These are phyloP conservation scores for Oligia latruncula DNA, from an alignment of 2,888 invertebrate genomes.

Conservation along the genomic window DNA sequence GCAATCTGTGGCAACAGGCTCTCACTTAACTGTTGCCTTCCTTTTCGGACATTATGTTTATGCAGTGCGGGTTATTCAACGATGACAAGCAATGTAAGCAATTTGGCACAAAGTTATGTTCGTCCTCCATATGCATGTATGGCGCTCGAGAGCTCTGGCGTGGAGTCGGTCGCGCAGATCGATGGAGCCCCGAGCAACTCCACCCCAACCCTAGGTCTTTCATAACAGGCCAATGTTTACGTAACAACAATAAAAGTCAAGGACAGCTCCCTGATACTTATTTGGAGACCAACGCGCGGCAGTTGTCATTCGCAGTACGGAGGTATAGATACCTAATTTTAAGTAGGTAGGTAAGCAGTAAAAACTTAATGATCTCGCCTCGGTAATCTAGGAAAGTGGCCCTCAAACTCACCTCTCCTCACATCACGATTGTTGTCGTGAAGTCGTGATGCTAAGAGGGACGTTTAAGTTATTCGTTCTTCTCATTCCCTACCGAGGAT, in stretches of 20 bases:
- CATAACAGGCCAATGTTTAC: not conserved
- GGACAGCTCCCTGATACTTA: not conserved
- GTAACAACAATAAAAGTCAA: not conserved
- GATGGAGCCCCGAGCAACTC: slow-evolving; percentile 3
- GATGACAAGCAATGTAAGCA: not conserved
- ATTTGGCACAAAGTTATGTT: not conserved
- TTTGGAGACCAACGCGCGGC: not conserved
- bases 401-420: not conserved
- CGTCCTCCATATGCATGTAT: not conserved
- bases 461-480: not conserved
- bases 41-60: too few species aligned
- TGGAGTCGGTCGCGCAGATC: slow-evolving; percentile 22
- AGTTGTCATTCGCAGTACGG: not conserved
- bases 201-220: not conserved
- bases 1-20: not conserved
- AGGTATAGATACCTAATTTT: not conserved
- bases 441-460: not conserved
- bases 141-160: not conserved
- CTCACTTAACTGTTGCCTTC: too few species aligned
- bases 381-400: not conserved
- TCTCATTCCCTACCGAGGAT: not conserved
- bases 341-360: not conserved
- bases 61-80: not conserved
- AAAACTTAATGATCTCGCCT: not conserved
- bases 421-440: too few species aligned